These are phyloP conservation scores for Platerodrilus igneus DNA, from an alignment of 2,888 invertebrate species.

Conservation along the genomic window DNA sequence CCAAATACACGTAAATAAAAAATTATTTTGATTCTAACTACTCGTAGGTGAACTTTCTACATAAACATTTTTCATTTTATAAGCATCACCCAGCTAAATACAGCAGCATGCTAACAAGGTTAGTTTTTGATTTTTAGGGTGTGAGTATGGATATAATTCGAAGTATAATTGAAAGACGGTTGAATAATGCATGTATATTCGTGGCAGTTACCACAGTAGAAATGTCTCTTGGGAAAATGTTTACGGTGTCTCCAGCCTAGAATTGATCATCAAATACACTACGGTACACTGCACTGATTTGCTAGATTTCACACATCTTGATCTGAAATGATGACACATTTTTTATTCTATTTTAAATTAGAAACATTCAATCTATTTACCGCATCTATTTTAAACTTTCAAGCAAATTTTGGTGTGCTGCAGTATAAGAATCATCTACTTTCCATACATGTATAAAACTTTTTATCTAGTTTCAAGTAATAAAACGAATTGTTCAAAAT, in stretches of 20 bases:
- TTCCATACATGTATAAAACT: too few species aligned
- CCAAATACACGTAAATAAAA: too few species aligned
- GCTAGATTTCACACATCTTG: slow-evolving; percentile 35
- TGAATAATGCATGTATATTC: slow-evolving; percentile 47
- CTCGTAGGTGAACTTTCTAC: too few species aligned
- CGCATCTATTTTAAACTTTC: too few species aligned
- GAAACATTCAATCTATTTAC: too few species aligned
- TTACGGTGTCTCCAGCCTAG: slow-evolving; percentile 38
- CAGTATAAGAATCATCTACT: too few species aligned
- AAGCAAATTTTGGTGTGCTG: too few species aligned
- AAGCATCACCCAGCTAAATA: neutral
- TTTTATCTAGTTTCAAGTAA: too few species aligned
- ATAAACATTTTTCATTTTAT: slow-evolving; percentile 9
- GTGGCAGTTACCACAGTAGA: slow-evolving; percentile 37
- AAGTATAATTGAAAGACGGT: slow-evolving; percentile 49
- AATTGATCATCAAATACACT: slow-evolving; percentile 40
- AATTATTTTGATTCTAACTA: too few species aligned
- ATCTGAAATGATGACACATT: slow-evolving; percentile 23
- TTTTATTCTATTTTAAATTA: slow-evolving; percentile 19
- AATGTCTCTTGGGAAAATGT: slow-evolving; percentile 40
- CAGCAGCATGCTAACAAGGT: slow-evolving; percentile 21
- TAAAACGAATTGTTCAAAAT: too few species aligned
- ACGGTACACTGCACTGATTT: slow-evolving; percentile 43
- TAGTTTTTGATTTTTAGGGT: slow-evolving; percentile 23
- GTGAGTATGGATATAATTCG: slow-evolving; percentile 37